Evolutionary conservation across 2,113 vertebrate species (phyloP).

Genomic region (Arizona elegans): DNA sequence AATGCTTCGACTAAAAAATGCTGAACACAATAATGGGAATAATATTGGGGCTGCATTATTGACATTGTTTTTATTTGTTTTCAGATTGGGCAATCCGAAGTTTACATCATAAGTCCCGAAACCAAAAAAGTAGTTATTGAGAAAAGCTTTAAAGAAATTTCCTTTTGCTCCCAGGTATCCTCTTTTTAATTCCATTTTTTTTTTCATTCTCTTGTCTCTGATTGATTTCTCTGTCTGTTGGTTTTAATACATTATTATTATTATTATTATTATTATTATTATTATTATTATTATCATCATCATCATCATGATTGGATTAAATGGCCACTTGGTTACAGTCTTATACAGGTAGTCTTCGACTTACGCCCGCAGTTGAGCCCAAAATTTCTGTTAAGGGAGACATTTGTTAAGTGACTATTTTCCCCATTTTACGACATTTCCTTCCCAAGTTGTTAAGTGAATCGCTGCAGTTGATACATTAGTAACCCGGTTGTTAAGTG

Average conservation of each 20-base stretch:
- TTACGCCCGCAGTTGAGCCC: no score
- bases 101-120: conserved; percentile 97
- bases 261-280: neutral
- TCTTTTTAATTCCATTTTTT: neutral
- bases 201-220: neutral
- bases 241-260: neutral
- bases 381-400: no score
- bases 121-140: conserved; percentile 95
- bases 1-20: neutral
- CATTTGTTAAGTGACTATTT: no score
- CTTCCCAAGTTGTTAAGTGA: no score
- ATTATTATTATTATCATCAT: neutral
- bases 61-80: conserved; percentile 51
- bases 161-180: conserved; percentile 98
- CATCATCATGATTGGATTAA: neutral
- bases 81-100: conserved; percentile 92
- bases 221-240: neutral
- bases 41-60: neutral
- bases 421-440: no score
- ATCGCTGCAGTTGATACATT: no score
- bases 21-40: neutral
- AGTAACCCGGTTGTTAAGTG: no score
- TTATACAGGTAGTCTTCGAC: neutral
- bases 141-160: conserved; percentile 98
- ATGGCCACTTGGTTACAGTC: neutral